Base-by-base conservation (phyloP, 1,140 invertebrate species). In the Cephus cinctus region DNA sequence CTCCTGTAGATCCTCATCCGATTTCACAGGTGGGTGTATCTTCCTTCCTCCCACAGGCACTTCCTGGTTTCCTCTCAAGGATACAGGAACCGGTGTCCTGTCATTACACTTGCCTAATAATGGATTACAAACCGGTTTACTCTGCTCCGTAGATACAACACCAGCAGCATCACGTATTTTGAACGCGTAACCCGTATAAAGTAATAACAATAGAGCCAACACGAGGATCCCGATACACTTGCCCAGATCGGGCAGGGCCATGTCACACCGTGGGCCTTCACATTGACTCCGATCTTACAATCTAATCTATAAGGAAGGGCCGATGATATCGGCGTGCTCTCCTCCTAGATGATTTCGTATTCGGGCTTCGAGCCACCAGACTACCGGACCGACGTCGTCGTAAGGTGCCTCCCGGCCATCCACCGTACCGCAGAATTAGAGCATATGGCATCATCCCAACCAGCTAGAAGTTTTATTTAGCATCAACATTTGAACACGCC, bases 391-490 rank as follows among this genome's bases (percentile, higher is more conserved):
- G 25, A 56, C 57, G 53, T 52, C 56, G 46, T n/a, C 16, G 4
- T 18, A 36, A 45, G 30, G 25, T 11, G 32, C 43, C 20, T 40
- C 38, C 25, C 38, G 18, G n/a, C 6, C 42, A n/a, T 11, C 47
- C 19, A 23, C 21, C 45, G 50, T 15, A 56, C 61, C 54, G 63
- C 44, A 65, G 48, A 69, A 76, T 73, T 76, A 69, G 72, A 75
- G 61, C 69, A 67, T 58, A 67, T 72, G 69, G 72, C 72, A 75
- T 61, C 55, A 53, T 60, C 66, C 70, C 71, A 74, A 65, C 50
- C 60, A 73, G 73, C 68, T 70, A 67, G 61, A 58, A 73, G 72
- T 73, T 75, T 76, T 76, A 75, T 76, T 76, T 75, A 76, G 72
- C 72, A 71, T 71, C 67, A 61, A 58, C 54, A 62, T 66, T 59